Percentiles rank a stretch among this genome's conserved stretches.
phyloP scores from a whole-genome alignment of 2,797 vertebrate species.

The Clarias fuscus region DNA sequence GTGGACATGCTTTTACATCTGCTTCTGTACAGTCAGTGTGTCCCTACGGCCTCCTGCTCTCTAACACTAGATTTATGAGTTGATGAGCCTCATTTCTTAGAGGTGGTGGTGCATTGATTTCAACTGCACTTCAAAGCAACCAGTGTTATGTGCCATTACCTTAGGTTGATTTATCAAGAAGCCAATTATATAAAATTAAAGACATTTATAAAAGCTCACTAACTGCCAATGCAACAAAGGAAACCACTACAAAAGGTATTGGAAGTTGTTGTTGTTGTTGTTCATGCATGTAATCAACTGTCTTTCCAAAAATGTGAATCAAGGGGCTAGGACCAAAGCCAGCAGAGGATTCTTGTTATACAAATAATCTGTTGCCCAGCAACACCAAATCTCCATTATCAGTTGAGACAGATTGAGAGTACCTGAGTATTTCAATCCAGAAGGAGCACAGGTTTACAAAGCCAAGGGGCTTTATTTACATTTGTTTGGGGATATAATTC shows the following conservation, averaged over 20 bases:
- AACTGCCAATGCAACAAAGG: neutral
- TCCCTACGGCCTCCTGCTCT: neutral
- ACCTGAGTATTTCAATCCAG: slow-evolving; percentile 39
- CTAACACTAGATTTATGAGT: neutral
- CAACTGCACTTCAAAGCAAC: slow-evolving; percentile 6
- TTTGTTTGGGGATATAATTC: neutral
- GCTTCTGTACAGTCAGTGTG: neutral
- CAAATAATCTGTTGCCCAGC: slow-evolving; percentile 55
- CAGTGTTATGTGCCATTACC: neutral
- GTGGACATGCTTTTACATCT: slow-evolving; percentile 7
- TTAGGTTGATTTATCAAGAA: slow-evolving; percentile 6
- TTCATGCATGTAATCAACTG: slow-evolving; percentile 23
- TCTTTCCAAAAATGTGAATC: slow-evolving; percentile 31
- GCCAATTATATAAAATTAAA: neutral
- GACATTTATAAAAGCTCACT: neutral
- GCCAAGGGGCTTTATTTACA: neutral
- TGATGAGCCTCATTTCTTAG: neutral
- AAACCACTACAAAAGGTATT: neutral
- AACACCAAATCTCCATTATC: slow-evolving; percentile 52
- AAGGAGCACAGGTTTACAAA: slow-evolving; percentile 27
- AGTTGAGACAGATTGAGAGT: slow-evolving; percentile 31
- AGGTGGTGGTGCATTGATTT: neutral
- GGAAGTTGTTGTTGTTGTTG: slow-evolving; percentile 6
- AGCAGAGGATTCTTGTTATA: slow-evolving; percentile 38
- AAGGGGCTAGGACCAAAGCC: slow-evolving; percentile 23